Evolutionary conservation across 2,113 vertebrate species (phyloP).

Genomic region (Atherinomorus stipes): DNA sequence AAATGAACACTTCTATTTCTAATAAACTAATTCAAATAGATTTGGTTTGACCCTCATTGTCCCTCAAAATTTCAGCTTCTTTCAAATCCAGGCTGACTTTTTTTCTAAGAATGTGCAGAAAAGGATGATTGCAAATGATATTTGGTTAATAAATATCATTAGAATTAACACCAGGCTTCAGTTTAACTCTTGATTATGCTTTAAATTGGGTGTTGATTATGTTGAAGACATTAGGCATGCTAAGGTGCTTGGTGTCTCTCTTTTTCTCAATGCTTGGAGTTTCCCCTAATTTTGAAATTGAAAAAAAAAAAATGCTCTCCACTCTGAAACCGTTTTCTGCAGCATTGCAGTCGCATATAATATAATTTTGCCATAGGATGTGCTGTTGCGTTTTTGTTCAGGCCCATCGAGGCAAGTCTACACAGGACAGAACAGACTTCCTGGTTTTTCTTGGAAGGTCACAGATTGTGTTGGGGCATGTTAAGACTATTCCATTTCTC

Average conservation of each 20-base stretch:
- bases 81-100: too few species aligned
- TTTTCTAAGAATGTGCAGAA: background rate
- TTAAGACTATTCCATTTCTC: slow-evolving; percentile 58
- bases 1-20: too few species aligned
- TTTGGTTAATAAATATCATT: too few species aligned
- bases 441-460: slow-evolving; percentile 20
- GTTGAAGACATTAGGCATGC: too few species aligned
- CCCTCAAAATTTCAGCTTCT: too few species aligned
- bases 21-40: too few species aligned
- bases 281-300: background rate
- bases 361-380: background rate
- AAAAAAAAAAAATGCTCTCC: background rate
- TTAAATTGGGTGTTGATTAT: background rate
- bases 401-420: slow-evolving; percentile 65
- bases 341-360: background rate
- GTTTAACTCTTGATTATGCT: background rate
- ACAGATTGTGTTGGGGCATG: slow-evolving; percentile 70
- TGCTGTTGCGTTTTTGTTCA: slow-evolving; percentile 27
- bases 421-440: slow-evolving; percentile 59
- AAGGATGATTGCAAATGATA: too few species aligned
- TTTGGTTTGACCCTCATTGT: too few species aligned
- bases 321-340: too few species aligned
- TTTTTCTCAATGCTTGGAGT: background rate
- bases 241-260: too few species aligned
- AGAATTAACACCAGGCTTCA: too few species aligned